Base-by-base conservation (phyloP, 2,797 vertebrate species). In the Hephaestus fuliginosus region DNA sequence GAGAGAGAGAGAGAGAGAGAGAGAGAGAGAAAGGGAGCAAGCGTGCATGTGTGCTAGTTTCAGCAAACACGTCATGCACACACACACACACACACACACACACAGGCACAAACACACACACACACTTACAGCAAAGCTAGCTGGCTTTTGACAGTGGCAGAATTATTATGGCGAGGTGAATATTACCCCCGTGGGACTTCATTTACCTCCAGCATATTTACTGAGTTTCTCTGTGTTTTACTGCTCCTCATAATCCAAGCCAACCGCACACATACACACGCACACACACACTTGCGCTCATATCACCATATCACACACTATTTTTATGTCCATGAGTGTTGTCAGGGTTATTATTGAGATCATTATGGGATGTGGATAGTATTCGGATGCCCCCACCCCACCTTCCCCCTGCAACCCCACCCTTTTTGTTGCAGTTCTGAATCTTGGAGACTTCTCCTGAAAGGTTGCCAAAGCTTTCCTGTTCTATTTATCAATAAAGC, bases 181-280 rank as follows among this genome's bases (percentile, higher is more conserved):
- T 95, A 95, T 95, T 94, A 95, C 93, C 89, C 95, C 93, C 87
- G 76, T 90, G 95, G 94, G 95, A 96, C 93, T 94, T 95, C 95
- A 95, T 96, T 96, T 95, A 96, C 95, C 95, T 95, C 94, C 95
- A 93, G 94, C 94, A 93, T 95, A 93, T 95, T 95, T 91, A 84
- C 90, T 92, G 94, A 95, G 93, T 95, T 95, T 93, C 93, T 93
- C 90, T 93, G 87, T 94, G 94, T 94, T 95, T 95, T 95, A 95
- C 94, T 92, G 93, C 93, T 92, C 89, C 92, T 94, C 94, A 95
- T 95, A 95, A 95, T 95, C 94, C 93, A 55, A 90, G 82, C 76
- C 91, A 90, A 88, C 74, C 82, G 76, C 84, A 89, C 87, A 75
- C 87, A 90, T 33, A 62, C 78, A 60, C 48, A 44, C 36, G 14